phyloP scores from a whole-genome alignment of 1,140 invertebrate species.

The Monochamus saltuarius region DNA sequence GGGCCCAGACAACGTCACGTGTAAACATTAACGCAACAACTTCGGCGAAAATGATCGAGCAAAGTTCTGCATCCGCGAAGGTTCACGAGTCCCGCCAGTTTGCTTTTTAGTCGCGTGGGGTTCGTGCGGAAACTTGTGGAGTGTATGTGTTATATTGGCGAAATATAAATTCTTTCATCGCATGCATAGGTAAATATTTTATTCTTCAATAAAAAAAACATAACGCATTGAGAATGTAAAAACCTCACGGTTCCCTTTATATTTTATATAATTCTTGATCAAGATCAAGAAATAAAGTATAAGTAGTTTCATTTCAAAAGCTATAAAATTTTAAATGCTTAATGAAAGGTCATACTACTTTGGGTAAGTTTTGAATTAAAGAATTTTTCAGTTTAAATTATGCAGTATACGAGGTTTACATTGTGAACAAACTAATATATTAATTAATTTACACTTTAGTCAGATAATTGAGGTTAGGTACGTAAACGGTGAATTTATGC shows the following conservation, averaged over 20 bases:
- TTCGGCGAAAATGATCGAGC: slow-evolving; percentile 11
- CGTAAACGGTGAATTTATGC: too few relatives aligned
- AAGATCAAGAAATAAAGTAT: too few relatives aligned
- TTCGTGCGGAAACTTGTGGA: slow-evolving; percentile 2
- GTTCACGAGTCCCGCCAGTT: slow-evolving; percentile 14
- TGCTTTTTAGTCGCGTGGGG: slow-evolving; percentile 9
- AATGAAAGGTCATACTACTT: too few relatives aligned
- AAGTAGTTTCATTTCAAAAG: neutral
- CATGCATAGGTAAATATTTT: slow-evolving; percentile 26
- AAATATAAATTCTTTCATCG: slow-evolving; percentile 23
- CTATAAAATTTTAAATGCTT: neutral
- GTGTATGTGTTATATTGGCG: slow-evolving; percentile 21
- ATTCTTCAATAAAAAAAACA: neutral
- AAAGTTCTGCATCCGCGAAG: slow-evolving; percentile 13
- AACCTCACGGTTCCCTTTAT: too few relatives aligned
- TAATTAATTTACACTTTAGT: too few relatives aligned
- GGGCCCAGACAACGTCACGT: slow-evolving; percentile 4
- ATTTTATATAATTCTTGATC: too few relatives aligned
- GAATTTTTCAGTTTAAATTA: too few relatives aligned
- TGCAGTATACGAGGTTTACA: too few relatives aligned
- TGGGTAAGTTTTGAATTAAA: too few relatives aligned
- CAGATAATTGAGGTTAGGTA: too few relatives aligned
- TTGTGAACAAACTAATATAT: too few relatives aligned
- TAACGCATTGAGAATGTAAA: too few relatives aligned
- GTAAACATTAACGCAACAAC: slow-evolving; percentile 14